phyloP scores from a whole-genome alignment of 2,113 vertebrate genomes.

The Platichthys flesus region DNA sequence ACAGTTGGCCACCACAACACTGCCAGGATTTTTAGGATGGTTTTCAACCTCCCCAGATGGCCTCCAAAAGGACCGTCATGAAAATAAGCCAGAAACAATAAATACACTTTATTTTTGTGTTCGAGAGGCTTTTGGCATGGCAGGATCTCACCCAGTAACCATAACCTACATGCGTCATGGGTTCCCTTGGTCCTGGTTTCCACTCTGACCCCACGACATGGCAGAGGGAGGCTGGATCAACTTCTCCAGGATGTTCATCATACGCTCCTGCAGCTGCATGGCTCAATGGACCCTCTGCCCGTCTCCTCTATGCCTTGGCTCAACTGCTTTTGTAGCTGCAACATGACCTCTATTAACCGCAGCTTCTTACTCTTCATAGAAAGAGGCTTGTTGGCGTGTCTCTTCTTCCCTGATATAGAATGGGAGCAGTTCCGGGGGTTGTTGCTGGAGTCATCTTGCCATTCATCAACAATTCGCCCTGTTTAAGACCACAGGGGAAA shows the following conservation, averaged over 20 bases:
- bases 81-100: neutral
- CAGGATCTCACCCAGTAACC: neutral
- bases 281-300: conserved; percentile 91
- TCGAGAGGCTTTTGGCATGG: conserved; percentile 19
- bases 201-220: conserved; percentile 46
- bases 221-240: conserved; percentile 83
- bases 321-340: conserved; percentile 91
- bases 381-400: conserved; percentile 80
- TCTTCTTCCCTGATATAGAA: conserved; percentile 84
- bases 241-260: conserved; percentile 97
- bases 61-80: too few relatives aligned
- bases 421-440: conserved; percentile 77
- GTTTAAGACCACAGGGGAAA: too few relatives aligned
- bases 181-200: conserved; percentile 64
- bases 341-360: conserved; percentile 92
- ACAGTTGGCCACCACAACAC: too few relatives aligned
- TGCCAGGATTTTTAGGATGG: too few relatives aligned
- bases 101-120: conserved; percentile 16
- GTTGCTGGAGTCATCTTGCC: too few relatives aligned
- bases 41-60: too few relatives aligned
- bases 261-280: conserved; percentile 95
- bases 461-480: too few relatives aligned
- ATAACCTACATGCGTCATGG: conserved; percentile 26
- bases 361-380: conserved; percentile 91
- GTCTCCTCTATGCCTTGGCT: conserved; percentile 93